Percentiles rank a stretch among this genome's conserved stretches.
Conservation (phyloP, 2,113 vertebrate species). For the Petroica traversi region DNA sequence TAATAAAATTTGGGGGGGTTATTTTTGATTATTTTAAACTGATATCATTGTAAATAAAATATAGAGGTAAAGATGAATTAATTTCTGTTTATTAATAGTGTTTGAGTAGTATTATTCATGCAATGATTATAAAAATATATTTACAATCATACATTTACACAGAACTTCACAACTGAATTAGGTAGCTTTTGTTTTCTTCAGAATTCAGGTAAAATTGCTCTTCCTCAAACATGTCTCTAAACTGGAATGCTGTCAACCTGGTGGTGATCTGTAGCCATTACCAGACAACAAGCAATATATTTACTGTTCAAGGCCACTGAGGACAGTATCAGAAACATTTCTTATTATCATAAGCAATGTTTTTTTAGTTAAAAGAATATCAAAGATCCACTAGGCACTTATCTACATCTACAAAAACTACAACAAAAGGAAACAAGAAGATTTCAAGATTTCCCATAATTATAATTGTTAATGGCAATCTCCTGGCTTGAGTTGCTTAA, state of each 20-base stretch:
- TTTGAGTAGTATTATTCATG: background rate
- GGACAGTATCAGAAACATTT: background rate
- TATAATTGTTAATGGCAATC: background rate
- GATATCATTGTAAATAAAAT: background rate
- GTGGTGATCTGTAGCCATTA: background rate
- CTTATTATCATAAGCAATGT: background rate
- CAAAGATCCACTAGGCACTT: background rate
- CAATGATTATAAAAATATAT: background rate
- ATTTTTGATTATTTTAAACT: background rate
- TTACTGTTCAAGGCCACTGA: background rate
- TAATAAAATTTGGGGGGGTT: background rate
- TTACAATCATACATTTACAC: background rate
- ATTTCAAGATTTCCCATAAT: background rate
- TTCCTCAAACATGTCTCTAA: background rate
- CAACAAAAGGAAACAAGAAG: background rate
- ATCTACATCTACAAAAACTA: background rate
- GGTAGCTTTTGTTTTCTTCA: background rate
- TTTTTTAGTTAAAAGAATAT: background rate
- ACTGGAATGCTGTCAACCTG: background rate
- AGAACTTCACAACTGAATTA: background rate
- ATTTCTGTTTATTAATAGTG: constrained; percentile 3
- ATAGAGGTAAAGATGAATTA: background rate
- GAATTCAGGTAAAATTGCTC: background rate
- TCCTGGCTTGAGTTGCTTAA: background rate
- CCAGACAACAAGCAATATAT: background rate